A percentile compares a stretch with the other conserved stretches of the same genome.
Conservation (phyloP, 2,797 vertebrate genomes). For the Pantherophis vulpinus region DNA sequence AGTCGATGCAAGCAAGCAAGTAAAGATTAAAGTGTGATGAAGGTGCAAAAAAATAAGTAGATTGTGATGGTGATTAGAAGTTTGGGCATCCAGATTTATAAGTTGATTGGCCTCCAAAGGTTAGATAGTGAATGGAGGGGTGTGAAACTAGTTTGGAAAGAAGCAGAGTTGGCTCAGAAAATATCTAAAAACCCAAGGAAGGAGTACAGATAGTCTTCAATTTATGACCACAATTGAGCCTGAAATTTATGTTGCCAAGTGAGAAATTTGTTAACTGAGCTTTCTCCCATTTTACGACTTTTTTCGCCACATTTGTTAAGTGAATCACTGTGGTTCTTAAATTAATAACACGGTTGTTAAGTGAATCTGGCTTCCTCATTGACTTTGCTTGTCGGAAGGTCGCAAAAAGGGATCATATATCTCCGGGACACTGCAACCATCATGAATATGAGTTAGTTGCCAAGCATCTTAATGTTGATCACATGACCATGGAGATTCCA, state of each 20-base stretch:
- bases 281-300: not conserved
- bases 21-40: not conserved
- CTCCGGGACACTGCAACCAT: not conserved
- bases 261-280: not conserved
- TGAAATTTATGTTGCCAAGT: not conserved
- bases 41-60: not conserved
- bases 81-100: not conserved
- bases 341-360: not conserved
- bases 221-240: not conserved
- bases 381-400: not conserved
- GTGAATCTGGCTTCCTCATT: not conserved
- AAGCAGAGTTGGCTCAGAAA: not conserved
- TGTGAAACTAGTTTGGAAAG: not conserved
- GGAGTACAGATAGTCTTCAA: not conserved
- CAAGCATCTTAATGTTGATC: not conserved
- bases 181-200: not conserved
- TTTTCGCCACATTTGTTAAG: not conserved
- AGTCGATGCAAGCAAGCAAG: not conserved
- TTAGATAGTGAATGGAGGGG: not conserved
- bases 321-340: not conserved
- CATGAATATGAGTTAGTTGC: not conserved
- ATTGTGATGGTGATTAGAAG: not conserved
- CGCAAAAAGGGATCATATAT: not conserved
- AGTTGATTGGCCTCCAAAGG: not conserved
- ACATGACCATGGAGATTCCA: not conserved